Base-by-base conservation (phyloP, 2,888 invertebrate species). In the Macrophya alboannulata region DNA sequence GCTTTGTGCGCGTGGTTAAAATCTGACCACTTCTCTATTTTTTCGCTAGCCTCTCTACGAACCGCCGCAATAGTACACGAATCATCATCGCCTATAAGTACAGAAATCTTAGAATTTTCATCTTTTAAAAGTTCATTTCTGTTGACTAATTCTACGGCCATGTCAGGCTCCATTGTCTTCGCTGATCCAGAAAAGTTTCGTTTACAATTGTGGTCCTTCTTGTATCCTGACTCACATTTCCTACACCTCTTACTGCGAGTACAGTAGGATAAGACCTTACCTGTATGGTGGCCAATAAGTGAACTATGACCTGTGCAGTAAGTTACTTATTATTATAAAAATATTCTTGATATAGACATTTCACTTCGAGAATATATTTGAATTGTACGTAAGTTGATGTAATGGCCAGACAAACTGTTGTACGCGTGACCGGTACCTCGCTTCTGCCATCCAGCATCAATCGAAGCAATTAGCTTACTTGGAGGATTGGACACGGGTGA, bases 61-160 rank as follows among this genome's bases (percentile, higher is more conserved):
- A 88, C 77, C 81, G 85, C 86, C 65, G 87, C 87, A 62, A 88
- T 89, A 10, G 87, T 87, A 9, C 87, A 87, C 31, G 84, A 84
- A 85, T 88, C 89, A 59, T 87, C 88, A 79, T 88, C 87, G 17
- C 87, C 88, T 31, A 87, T 87, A 17, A 87, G 79, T 71, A 77
- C 77, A 10, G 77, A 77, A 55, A 77, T 77, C 21, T 77, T 51
- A 25, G 77, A 85, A 76, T 87, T 86, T 83, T 87, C 87, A 81
- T 87, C 59, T 68, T 86, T 77, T 21, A 87, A 83, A 25, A 68
- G 37, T 21, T 85, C n/a, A 85, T 87, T 87, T 12, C 83, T 84
- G 12, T 72, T 76, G 17, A 86, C 62, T 59, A 87, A 43, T 82
- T 88, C 81, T 12, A 86, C 85, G 12, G 86, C 87, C 77, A 87